Conservation (phyloP, 2,888 invertebrate species). For the Caenorhabditis sinica region DNA sequence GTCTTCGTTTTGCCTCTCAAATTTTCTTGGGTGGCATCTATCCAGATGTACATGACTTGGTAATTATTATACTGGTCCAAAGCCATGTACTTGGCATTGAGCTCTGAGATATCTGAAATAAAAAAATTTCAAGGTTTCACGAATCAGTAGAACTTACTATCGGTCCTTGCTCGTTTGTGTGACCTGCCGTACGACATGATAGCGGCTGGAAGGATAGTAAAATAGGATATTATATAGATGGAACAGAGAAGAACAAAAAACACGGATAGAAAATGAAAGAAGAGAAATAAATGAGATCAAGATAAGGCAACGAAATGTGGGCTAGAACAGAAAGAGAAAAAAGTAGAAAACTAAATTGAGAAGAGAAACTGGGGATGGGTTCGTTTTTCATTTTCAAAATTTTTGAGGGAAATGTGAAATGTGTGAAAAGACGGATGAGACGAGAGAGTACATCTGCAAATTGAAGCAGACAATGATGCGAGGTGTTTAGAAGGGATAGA, state of each 20-base stretch:
- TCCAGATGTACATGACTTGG: slow-evolving; percentile 92
- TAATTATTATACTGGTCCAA: slow-evolving; percentile 73
- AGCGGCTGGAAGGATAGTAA: neutral
- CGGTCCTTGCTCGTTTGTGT: slow-evolving; percentile 46
- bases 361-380: slow-evolving; percentile 28
- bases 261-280: neutral
- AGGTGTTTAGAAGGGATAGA: slow-evolving; percentile 3
- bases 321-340: slow-evolving; percentile 10
- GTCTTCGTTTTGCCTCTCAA: slow-evolving; percentile 93
- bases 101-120: slow-evolving; percentile 65
- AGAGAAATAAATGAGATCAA: slow-evolving; percentile 7
- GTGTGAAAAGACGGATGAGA: slow-evolving; percentile 37
- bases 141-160: slow-evolving; percentile 58
- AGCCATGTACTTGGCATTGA: slow-evolving; percentile 61
- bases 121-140: neutral
- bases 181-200: slow-evolving; percentile 49
- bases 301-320: neutral
- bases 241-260: neutral
- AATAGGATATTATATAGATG: neutral
- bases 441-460: slow-evolving; percentile 42
- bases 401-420: slow-evolving; percentile 6
- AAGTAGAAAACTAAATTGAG: neutral
- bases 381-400: slow-evolving; percentile 33
- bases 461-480: slow-evolving; percentile 31
- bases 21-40: slow-evolving; percentile 94